phyloP scores from a whole-genome alignment of 2,888 invertebrate genomes.

The Koerneria pararmatus region DNA sequence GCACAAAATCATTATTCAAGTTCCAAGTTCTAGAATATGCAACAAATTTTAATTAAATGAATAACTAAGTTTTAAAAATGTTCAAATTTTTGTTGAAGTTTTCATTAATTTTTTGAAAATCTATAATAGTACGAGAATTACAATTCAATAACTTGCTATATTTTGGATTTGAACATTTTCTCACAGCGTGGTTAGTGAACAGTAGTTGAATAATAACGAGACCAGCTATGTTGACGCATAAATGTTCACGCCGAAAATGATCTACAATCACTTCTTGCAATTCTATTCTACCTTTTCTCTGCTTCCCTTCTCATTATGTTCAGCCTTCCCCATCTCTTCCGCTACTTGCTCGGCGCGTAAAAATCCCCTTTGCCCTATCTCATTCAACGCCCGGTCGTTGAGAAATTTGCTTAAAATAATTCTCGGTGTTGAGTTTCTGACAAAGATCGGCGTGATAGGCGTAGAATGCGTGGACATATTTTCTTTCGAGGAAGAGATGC shows the following conservation, averaged over 20 bases:
- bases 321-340: neutral
- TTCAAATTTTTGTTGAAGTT: too few relatives aligned
- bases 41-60: too few relatives aligned
- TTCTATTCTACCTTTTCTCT: neutral
- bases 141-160: too few relatives aligned
- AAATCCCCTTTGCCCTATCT: neutral
- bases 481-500: conserved; percentile 80
- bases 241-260: neutral
- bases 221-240: neutral
- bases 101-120: too few relatives aligned
- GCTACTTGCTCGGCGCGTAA: neutral
- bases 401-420: neutral
- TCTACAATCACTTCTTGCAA: neutral
- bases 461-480: conserved; percentile 81
- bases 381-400: neutral
- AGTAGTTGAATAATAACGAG: neutral
- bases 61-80: too few relatives aligned
- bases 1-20: too few relatives aligned
- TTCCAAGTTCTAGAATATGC: too few relatives aligned
- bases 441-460: conserved; percentile 45
- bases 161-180: conserved; percentile 5
- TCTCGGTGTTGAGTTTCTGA: conserved; percentile 42
- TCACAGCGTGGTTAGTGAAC: neutral
- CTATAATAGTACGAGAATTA: too few relatives aligned
- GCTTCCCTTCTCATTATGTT: conserved; percentile 1